phyloP scores from a whole-genome alignment of 2,888 invertebrate species.

The Arctia plantaginis region DNA sequence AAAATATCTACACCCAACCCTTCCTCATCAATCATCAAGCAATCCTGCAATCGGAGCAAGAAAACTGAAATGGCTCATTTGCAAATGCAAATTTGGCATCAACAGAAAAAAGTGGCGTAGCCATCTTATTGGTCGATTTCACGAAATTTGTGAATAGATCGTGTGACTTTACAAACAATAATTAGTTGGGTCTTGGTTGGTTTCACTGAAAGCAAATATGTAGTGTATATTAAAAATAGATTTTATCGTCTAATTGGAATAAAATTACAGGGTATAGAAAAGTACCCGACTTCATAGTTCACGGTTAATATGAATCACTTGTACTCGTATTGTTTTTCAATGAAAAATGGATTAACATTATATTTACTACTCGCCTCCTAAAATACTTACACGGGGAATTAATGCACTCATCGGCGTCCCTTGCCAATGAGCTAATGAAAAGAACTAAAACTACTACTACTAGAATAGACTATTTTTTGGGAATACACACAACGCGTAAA shows the following conservation, averaged over 20 bases:
- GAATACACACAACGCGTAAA: neutral
- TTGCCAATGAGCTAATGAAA: neutral
- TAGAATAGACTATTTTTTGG: neutral
- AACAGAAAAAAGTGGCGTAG: neutral
- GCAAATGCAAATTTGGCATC: too few species aligned
- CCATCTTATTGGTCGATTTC: neutral
- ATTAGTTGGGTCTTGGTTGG: neutral
- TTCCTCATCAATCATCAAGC: too few species aligned
- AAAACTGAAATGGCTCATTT: too few species aligned
- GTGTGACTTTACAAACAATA: neutral
- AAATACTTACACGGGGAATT: too few species aligned
- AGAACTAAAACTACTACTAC: neutral
- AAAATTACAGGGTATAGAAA: neutral
- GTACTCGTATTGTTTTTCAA: neutral
- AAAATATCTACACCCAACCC: too few species aligned
- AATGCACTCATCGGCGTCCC: too few species aligned
- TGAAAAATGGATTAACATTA: neutral
- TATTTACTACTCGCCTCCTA: too few species aligned
- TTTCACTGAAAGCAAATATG: neutral
- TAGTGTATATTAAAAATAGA: neutral
- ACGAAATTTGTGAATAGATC: neutral
- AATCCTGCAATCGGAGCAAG: too few species aligned
- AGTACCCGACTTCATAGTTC: neutral
- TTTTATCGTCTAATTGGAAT: neutral
- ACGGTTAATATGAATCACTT: neutral